Evolutionary conservation across 2,113 vertebrate genomes (phyloP).

Genomic region (Etheostoma spectabile): DNA sequence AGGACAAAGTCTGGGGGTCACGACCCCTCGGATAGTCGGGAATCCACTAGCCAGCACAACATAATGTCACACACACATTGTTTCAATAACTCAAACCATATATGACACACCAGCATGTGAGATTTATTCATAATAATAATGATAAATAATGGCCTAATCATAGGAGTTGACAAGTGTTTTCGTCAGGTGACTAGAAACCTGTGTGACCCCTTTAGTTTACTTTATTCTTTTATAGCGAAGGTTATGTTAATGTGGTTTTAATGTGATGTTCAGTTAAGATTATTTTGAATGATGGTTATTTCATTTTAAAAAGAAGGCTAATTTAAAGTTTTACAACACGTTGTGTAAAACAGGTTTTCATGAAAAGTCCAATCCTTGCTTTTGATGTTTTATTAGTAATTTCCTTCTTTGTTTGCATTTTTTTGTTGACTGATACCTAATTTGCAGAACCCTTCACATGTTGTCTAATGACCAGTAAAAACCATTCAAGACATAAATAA

Average conservation of each 20-base stretch:
- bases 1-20: slow-evolving; percentile 10
- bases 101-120: slow-evolving; percentile 1
- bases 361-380: neutral
- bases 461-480: neutral
- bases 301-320: neutral
- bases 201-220: neutral
- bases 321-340: neutral
- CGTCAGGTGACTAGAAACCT: neutral
- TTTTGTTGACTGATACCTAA: neutral
- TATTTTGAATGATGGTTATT: neutral
- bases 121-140: neutral
- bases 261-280: too few species aligned
- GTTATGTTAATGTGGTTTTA: too few species aligned
- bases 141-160: neutral
- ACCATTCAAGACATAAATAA: neutral
- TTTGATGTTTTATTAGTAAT: neutral
- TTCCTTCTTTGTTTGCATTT: neutral
- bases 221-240: neutral
- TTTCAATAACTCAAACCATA: slow-evolving; percentile 20
- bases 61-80: neutral
- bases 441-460: neutral
- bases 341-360: neutral
- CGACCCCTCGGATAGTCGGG: neutral
- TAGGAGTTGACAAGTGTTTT: neutral
- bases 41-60: slow-evolving; percentile 1